These are phyloP conservation scores for Callosobruchus maculatus DNA, from an alignment of 2,888 invertebrate species.

Conservation along the genomic window DNA sequence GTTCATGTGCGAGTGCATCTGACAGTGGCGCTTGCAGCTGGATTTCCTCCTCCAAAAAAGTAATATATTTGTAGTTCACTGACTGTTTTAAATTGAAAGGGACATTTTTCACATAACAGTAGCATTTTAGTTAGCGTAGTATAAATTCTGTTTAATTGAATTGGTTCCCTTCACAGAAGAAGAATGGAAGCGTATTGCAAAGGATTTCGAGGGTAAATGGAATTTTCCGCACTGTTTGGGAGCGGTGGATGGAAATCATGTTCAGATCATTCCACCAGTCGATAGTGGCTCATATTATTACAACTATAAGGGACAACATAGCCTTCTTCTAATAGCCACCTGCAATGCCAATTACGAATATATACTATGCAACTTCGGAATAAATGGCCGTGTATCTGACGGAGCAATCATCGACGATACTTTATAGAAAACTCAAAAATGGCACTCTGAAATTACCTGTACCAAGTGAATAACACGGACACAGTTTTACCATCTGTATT, in stretches of 20 bases:
- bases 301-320: constrained; percentile 29
- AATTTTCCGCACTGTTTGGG: constrained; percentile 28
- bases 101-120: not conserved
- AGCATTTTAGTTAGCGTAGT: not conserved
- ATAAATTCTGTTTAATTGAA: too few species aligned
- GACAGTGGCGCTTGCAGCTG: constrained; percentile 4
- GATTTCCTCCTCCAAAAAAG: not conserved
- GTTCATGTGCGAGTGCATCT: not conserved
- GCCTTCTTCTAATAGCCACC: constrained; percentile 23
- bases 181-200: constrained; percentile 10
- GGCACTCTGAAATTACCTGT: constrained; percentile 6
- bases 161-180: not conserved
- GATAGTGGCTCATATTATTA: constrained; percentile 29
- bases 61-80: not conserved
- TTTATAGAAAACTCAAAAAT: constrained; percentile 16
- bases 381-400: constrained; percentile 26
- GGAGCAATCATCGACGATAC: constrained; percentile 26
- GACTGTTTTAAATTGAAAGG: not conserved
- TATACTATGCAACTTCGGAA: constrained; percentile 23
- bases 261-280: constrained; percentile 22
- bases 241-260: constrained; percentile 30
- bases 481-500: constrained; percentile 20
- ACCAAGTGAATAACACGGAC: constrained; percentile 3
- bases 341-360: constrained; percentile 26
- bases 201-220: constrained; percentile 23